A percentile compares a stretch with the other conserved stretches of the same genome.
phyloP scores from a whole-genome alignment of 1,140 invertebrate species.

The Drosophila seguyi region DNA sequence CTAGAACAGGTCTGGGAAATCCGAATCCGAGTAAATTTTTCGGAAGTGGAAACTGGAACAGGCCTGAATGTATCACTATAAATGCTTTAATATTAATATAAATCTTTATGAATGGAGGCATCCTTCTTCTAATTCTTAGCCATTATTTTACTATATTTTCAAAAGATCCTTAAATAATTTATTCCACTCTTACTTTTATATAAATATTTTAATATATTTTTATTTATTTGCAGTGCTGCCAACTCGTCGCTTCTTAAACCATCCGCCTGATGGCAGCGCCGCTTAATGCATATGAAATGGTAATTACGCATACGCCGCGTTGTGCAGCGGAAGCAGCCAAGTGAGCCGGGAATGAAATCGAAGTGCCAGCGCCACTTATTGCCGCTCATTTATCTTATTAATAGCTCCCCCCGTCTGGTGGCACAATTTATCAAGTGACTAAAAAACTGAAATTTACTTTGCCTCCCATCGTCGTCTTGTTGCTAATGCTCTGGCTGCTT shows the following conservation, averaged over 20 bases:
- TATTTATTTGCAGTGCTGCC: constrained; percentile 12
- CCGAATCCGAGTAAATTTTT: too few relatives aligned
- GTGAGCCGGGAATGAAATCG: constrained; percentile 44
- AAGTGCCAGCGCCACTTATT: constrained; percentile 70
- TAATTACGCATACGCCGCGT: constrained; percentile 80
- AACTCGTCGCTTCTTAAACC: constrained; percentile 45
- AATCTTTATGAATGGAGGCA: too few relatives aligned
- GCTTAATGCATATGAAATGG: constrained; percentile 82
- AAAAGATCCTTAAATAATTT: background rate
- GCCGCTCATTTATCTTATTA: constrained; percentile 81
- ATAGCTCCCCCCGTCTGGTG: constrained; percentile 50
- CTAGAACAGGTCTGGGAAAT: too few relatives aligned
- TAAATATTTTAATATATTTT: too few relatives aligned
- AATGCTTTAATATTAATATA: too few relatives aligned
- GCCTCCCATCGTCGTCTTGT: constrained; percentile 6
- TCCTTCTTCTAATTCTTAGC: too few relatives aligned
- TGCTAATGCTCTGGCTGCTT: constrained; percentile 50
- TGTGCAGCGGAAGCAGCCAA: constrained; percentile 67
- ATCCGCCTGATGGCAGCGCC: constrained; percentile 62
- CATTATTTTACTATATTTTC: too few relatives aligned
- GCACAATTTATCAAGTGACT: constrained; percentile 70
- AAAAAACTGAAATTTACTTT: constrained; percentile 43
- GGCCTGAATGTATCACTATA: too few relatives aligned
- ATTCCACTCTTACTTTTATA: background rate
- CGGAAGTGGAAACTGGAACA: too few relatives aligned